Percentiles rank a stretch among this genome's conserved stretches.
These are phyloP conservation scores for Pteromalus puparum DNA, from an alignment of 1,140 invertebrate species.

Conservation along the genomic window DNA sequence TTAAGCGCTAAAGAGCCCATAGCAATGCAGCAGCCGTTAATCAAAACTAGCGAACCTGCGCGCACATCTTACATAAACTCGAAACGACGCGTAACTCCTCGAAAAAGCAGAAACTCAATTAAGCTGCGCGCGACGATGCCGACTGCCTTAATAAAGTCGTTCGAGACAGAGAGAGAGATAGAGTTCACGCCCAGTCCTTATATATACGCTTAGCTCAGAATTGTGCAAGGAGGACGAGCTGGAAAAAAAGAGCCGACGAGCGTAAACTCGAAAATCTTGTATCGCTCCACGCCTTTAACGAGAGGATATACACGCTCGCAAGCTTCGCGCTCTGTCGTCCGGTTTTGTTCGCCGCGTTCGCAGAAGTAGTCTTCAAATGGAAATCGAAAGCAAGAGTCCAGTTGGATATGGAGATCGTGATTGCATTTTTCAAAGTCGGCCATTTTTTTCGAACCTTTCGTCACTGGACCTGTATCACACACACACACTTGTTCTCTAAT, in stretches of 20 bases:
- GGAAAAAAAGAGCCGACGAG: not conserved
- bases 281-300: not conserved
- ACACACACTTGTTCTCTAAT: not conserved
- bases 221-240: not conserved
- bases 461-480: no score
- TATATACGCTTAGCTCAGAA: not conserved
- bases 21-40: no score
- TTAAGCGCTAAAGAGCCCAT: not conserved
- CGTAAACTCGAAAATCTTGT: not conserved
- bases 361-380: not conserved
- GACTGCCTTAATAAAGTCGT: slow-evolving; percentile 34
- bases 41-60: no score
- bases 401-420: not conserved
- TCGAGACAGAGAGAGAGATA: not conserved
- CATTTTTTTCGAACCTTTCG: not conserved
- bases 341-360: not conserved
- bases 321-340: not conserved
- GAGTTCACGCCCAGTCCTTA: not conserved
- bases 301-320: not conserved
- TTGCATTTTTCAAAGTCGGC: not conserved
- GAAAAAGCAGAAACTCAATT: not conserved
- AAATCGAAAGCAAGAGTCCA: not conserved
- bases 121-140: not conserved
- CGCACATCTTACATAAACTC: slow-evolving; percentile 7
- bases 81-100: not conserved